These are phyloP conservation scores for Menidia menidia DNA, from an alignment of 2,797 vertebrate species.

Conservation along the genomic window DNA sequence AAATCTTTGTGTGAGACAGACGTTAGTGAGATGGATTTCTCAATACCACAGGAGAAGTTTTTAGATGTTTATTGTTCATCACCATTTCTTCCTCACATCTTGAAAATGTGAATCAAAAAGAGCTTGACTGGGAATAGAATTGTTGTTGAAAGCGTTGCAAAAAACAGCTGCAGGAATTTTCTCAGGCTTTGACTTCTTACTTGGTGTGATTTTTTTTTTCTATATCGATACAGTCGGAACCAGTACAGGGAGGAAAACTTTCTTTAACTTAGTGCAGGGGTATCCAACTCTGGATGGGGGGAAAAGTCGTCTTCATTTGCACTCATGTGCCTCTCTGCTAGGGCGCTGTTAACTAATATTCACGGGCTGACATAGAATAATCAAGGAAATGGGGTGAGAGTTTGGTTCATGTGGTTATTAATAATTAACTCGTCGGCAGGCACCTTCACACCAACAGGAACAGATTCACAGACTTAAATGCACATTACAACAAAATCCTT, in stretches of 20 bases:
- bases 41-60: no score
- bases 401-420: conserved; percentile 41
- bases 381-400: conserved; percentile 25
- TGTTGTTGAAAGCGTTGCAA: neutral
- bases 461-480: conserved; percentile 37
- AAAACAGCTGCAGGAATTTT: neutral
- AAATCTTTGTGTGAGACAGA: no score
- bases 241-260: neutral
- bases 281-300: no score
- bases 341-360: conserved; percentile 6
- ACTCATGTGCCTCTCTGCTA: neutral
- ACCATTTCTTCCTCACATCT: neutral
- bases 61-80: no score
- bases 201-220: neutral
- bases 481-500: conserved; percentile 69
- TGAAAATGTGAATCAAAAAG: neutral
- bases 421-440: conserved; percentile 54
- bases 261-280: neutral
- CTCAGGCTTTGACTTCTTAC: neutral
- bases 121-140: neutral
- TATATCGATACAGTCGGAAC: neutral
- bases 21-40: no score
- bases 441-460: conserved; percentile 30
- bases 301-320: neutral
- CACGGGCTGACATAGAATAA: conserved; percentile 41